Evolutionary conservation across 2,113 vertebrate genomes (phyloP).

Genomic region (Malurus cyaneus): DNA sequence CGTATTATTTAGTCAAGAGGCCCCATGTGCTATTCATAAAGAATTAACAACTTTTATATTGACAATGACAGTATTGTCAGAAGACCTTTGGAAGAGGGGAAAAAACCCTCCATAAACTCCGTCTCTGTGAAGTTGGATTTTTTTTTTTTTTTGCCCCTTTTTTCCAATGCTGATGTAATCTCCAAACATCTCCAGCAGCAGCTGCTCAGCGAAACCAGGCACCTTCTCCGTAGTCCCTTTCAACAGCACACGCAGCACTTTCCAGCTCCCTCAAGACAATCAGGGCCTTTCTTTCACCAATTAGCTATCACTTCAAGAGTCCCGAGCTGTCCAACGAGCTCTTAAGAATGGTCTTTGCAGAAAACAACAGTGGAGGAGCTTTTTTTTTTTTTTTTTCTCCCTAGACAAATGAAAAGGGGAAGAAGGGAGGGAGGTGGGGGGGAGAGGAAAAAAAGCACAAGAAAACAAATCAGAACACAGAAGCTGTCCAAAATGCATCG

Average conservation of each 20-base stretch:
- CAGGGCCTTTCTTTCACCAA: conserved; percentile 86
- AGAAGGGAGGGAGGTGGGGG: not conserved
- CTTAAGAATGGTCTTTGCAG: conserved; percentile 70
- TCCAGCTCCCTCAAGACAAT: conserved; percentile 86
- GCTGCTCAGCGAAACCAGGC: conserved; percentile 88
- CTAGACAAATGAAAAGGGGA: conserved; percentile 59
- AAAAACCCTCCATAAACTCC: conserved; percentile 69
- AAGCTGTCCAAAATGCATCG: conserved; percentile 50
- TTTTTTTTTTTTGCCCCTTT: conserved; percentile 68
- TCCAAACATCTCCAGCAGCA: conserved; percentile 86
- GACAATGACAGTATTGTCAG: conserved; percentile 91
- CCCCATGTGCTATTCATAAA: conserved; percentile 78
- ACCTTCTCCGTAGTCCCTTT: conserved; percentile 74
- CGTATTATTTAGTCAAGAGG: conserved; percentile 76
- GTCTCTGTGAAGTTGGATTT: conserved; percentile 82
- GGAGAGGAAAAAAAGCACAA: not conserved
- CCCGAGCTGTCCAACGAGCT: conserved; percentile 79
- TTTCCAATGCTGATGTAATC: conserved; percentile 88
- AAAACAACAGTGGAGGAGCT: conserved; percentile 62
- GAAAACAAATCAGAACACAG: conserved; percentile 65
- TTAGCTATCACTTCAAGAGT: conserved; percentile 88
- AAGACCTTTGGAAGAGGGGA: conserved; percentile 69
- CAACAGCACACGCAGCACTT: conserved; percentile 77
- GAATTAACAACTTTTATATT: conserved; percentile 76
- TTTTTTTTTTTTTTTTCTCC: not conserved